Percentiles rank a stretch among this genome's conserved stretches.
Evolutionary conservation across 1,140 invertebrate genomes (phyloP).

Genomic region (Bombus pyrosoma): DNA sequence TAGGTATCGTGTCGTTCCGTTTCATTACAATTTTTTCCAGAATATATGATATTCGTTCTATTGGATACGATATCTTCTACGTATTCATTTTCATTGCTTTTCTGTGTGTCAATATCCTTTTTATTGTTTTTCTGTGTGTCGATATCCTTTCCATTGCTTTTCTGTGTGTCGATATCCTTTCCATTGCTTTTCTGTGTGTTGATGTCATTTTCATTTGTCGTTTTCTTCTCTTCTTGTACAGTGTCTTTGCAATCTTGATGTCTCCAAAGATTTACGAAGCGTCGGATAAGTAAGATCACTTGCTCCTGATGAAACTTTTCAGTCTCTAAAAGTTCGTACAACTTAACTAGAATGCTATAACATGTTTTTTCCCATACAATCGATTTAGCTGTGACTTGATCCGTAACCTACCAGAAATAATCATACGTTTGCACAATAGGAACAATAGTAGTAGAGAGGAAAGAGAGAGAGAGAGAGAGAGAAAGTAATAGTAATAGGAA

Average conservation of each 20-base stretch:
- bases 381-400: background rate
- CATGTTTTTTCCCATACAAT: conserved; percentile 33
- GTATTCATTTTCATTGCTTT: background rate
- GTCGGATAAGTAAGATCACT: background rate
- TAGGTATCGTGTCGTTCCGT: background rate
- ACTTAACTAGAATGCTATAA: conserved; percentile 37
- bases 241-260: too few species aligned
- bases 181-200: background rate
- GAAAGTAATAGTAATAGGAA: background rate
- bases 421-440: background rate
- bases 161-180: background rate
- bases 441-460: background rate
- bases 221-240: too few species aligned
- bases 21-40: background rate
- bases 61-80: background rate
- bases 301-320: background rate
- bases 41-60: background rate
- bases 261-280: background rate
- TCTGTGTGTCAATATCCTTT: too few species aligned
- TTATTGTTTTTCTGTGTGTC: background rate
- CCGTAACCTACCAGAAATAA: background rate
- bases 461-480: too few species aligned
- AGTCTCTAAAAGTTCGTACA: conserved; percentile 48
- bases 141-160: too few species aligned
- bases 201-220: background rate